Evolutionary conservation across 1,140 invertebrate species (phyloP).

Genomic region (Druon quercuslanigerum): DNA sequence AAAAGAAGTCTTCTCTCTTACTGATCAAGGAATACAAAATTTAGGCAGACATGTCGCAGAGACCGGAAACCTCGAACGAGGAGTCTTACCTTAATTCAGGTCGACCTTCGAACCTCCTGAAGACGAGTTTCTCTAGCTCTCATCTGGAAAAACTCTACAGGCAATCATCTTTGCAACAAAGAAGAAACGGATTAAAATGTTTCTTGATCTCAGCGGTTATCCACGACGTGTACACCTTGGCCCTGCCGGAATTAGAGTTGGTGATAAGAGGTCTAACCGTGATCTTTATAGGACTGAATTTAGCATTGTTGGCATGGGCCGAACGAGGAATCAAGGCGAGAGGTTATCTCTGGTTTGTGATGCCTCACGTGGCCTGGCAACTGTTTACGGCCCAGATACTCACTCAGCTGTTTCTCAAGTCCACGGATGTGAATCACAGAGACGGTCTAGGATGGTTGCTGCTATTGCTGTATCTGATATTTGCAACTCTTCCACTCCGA

Average conservation of each 20-base stretch:
- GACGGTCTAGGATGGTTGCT: conserved; percentile 86
- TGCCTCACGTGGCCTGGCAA: conserved; percentile 81
- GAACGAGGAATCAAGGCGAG: conserved; percentile 68
- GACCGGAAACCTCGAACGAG: conserved; percentile 68
- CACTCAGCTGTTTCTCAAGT: conserved; percentile 76
- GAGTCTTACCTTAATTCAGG: conserved; percentile 72
- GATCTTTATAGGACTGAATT: conserved; percentile 76
- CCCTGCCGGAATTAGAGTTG: conserved; percentile 69
- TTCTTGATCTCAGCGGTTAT: conserved; percentile 83
- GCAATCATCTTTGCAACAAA: conserved; percentile 84
- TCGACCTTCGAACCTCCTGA: conserved; percentile 69
- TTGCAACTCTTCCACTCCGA: conserved; percentile 86
- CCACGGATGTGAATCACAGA: conserved; percentile 74
- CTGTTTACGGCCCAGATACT: conserved; percentile 79
- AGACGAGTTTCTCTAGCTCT: conserved; percentile 67
- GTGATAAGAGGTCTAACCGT: conserved; percentile 77
- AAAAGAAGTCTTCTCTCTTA: neutral
- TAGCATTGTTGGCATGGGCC: conserved; percentile 75
- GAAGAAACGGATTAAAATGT: conserved; percentile 85
- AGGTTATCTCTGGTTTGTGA: conserved; percentile 73
- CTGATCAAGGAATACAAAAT: neutral
- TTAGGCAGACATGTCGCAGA: conserved; percentile 56
- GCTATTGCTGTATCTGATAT: conserved; percentile 89
- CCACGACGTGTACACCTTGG: conserved; percentile 81
- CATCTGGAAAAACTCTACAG: conserved; percentile 84